Evolutionary conservation across 1,140 invertebrate genomes (phyloP), one percentile per base, ranked within the genome.

Genomic region (Heliconius nattereri): DNA sequence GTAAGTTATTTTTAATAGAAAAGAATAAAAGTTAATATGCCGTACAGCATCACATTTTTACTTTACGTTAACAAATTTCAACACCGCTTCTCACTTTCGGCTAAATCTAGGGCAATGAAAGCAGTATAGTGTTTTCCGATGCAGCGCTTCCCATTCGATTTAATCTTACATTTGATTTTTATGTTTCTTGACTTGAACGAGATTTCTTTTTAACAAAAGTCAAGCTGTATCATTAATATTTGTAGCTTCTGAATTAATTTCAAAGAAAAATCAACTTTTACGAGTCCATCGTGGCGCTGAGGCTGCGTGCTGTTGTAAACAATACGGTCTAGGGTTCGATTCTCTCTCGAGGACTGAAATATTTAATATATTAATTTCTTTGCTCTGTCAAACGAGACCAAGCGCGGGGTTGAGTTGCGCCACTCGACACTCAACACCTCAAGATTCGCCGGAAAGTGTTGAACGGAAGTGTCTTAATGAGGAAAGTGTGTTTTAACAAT

Each of bases 91-190:
- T 11, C n/a, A 60, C 60, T 66, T 26, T 66, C n/a, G 3, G 8
- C 9, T 60, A 60, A 13, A 66, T 66, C 60, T 66, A 29, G 60
- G 60, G 13, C 60, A 66, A 66, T 66, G 13, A 66, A 66, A 66
- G 54, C 60, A 66, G 60, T 8, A 66, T 66, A 66, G 26, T 66
- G 60, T 29, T 66, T 29, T 66, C 60, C 23, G 60, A 66, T 29
- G 23, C 26, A 66, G 26, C 29, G 9, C 11, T 29, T 66, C 60
- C 60, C 26, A 66, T 66, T 66, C 23, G 60, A 66, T 66, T 66
- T 66, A 29, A 66, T 66, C 23, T 29, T 66, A 13, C 60, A n/a
- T 66, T 29, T 29, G 23, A 8, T 29, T 26, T 23, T 66, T 16
- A 66, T 3, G 3, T 66, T 66, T 66, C 8, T 66, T 66, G 11